Evolutionary conservation across 2,797 vertebrate genomes (phyloP).

Genomic region (Lithobates pipiens): DNA sequence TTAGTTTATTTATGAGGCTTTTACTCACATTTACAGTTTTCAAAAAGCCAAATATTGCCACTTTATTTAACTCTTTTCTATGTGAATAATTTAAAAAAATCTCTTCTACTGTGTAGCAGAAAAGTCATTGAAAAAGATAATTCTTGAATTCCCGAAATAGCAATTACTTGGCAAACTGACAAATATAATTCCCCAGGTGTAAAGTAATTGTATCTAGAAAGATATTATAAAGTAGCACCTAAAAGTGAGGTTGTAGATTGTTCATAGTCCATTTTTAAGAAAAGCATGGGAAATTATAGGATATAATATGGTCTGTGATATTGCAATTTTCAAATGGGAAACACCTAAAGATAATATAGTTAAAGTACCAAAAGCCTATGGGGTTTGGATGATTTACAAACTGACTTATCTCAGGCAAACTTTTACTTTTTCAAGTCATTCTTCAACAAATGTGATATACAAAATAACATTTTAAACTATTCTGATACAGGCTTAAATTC

Average conservation of each 20-base stretch:
- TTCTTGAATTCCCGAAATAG: slow-evolving; percentile 18
- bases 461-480: too few species aligned
- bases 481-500: too few species aligned
- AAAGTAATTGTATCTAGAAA: slow-evolving; percentile 39
- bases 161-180: slow-evolving; percentile 35
- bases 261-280: slow-evolving; percentile 2
- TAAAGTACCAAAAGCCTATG: not conserved
- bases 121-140: slow-evolving; percentile 7
- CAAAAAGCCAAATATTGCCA: not conserved
- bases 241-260: not conserved
- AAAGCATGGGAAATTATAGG: not conserved
- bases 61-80: not conserved
- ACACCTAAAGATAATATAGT: not conserved
- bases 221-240: slow-evolving; percentile 47
- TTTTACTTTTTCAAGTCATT: not conserved
- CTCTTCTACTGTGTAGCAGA: not conserved
- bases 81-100: not conserved
- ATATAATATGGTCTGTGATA: not conserved
- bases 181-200: slow-evolving; percentile 23
- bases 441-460: too few species aligned
- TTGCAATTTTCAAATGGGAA: not conserved
- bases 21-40: not conserved
- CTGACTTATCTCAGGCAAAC: not conserved
- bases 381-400: not conserved
- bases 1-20: not conserved